Evolutionary conservation across 2,797 vertebrate species (phyloP).

Genomic region (Cheirogaleus major): DNA sequence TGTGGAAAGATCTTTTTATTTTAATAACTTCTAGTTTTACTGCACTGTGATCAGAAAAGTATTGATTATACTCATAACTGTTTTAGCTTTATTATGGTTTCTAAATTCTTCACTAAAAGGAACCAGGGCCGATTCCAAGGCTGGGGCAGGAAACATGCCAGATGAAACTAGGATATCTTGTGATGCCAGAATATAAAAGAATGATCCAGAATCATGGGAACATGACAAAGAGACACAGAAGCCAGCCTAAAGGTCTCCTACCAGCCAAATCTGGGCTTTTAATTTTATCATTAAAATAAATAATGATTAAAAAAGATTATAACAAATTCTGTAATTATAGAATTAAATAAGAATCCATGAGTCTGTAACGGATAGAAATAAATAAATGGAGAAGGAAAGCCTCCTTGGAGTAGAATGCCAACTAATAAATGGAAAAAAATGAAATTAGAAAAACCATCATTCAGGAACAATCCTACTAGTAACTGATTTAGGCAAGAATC

Average conservation of each 20-base stretch:
- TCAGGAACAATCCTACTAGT: background rate
- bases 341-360: background rate
- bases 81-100: background rate
- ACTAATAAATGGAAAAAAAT: background rate
- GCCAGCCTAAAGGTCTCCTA: background rate
- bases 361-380: background rate
- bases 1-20: background rate
- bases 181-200: background rate
- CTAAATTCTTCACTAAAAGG: slow-evolving; percentile 2
- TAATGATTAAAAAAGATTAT: background rate
- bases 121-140: background rate
- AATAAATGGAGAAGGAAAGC: background rate
- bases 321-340: background rate
- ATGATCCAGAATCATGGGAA: background rate
- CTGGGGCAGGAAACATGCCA: background rate
- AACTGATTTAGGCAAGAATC: background rate
- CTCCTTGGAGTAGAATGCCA: slow-evolving; percentile 1
- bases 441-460: background rate
- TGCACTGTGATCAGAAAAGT: background rate
- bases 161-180: background rate
- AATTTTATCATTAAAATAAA: background rate
- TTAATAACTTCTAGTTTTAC: background rate
- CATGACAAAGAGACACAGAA: background rate
- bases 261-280: background rate
- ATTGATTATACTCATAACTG: background rate